Base-by-base conservation (phyloP, 2,797 vertebrate species). In the Pygocentrus nattereri region DNA sequence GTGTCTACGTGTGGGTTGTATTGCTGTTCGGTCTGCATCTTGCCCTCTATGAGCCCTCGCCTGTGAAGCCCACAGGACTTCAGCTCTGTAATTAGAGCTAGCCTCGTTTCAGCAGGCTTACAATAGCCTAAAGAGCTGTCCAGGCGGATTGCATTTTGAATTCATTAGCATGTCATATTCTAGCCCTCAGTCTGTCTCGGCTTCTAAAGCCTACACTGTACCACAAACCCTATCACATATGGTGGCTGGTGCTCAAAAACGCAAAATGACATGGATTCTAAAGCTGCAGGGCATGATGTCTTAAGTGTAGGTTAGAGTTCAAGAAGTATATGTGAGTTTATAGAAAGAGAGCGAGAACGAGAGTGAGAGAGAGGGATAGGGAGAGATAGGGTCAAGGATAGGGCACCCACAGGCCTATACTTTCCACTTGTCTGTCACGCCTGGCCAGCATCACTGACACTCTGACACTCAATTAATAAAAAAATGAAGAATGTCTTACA, bases 381-480 rank as follows among this genome's bases (percentile, higher is more conserved):
- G 61, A 27, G 47, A 68, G 64, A 50, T 58, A 72, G 73, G 83
- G 88, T 88, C 78, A 85, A 85, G 75, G 82, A 82, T 62, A 6
- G 76, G 56, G 68, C 78, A 86, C 74, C 79, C 67, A 76, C 34
- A 52, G 47, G 83, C 74, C 73, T 27, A 61, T 73, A 81, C 76
- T 85, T 83, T 65, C 65, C 71, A 49, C 10, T 15, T 84, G 84
- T 85, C 82, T 68, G 83, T 89, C 88, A 83, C 58, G 74, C 75
- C 79, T 79, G 82, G 81, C 82, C 76, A 82, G 78, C 62, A 34
- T 54, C 25, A 62, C 76, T 82, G 71, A 77, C 75, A 84, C 75
- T 75, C 82, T 84, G 89, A 88, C 87, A 86, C 72, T 80, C 84
- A 86, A 87, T 90, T 90, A 87, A 90, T 88, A 87, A 88, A 87